phyloP scores from a whole-genome alignment of 2,113 vertebrate genomes.

The Cinclus cinclus region DNA sequence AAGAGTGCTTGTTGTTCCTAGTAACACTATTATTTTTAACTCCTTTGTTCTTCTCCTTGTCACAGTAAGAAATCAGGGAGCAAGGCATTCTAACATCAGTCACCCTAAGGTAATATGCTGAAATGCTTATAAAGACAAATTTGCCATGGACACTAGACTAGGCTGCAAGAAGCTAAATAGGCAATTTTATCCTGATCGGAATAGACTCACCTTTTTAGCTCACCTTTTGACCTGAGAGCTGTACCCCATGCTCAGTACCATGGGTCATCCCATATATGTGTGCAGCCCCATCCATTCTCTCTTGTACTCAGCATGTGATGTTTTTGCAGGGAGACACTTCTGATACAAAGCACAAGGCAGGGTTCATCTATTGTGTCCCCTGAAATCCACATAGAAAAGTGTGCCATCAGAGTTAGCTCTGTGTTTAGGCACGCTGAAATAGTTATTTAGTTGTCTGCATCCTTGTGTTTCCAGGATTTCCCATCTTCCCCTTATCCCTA shows the following conservation, averaged over 20 bases:
- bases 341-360: not conserved
- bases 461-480: not conserved
- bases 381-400: not conserved
- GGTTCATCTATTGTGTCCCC: accelerated
- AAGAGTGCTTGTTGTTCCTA: not conserved
- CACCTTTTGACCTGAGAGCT: not conserved
- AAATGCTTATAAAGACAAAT: not conserved
- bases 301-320: not conserved
- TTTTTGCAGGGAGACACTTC: not conserved
- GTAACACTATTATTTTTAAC: not conserved
- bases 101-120: not conserved
- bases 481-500: not conserved
- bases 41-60: not conserved
- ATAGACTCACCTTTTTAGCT: not conserved
- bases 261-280: accelerated
- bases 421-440: not conserved
- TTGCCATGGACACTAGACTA: not conserved
- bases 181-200: not conserved
- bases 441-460: not conserved
- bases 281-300: not conserved
- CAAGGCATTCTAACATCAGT: not conserved
- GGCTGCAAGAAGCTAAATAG: accelerated
- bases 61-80: not conserved
- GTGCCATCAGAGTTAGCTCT: not conserved
- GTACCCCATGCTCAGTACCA: not conserved